Evolutionary conservation across 2,888 invertebrate genomes (phyloP), one percentile per base, ranked within the genome.

Genomic region (Sesia apiformis): DNA sequence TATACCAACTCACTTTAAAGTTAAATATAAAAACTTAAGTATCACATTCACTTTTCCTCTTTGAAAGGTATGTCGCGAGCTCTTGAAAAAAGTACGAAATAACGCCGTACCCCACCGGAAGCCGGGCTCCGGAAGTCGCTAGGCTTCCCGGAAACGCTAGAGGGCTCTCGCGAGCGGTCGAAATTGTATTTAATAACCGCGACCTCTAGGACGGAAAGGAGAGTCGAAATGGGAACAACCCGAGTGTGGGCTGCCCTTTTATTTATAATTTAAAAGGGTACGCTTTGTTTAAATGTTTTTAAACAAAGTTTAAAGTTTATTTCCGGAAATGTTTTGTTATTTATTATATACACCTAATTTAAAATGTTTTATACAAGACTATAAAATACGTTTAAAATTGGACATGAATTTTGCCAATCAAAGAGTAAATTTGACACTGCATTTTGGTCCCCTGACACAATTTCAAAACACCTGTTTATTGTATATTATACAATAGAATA

Each of bases 121-220:
- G 80, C 71, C 66, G 76, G 71, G 74, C 66, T 74, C 74, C 83
- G 86, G 85, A 85, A 81, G 85, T 83, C 79, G 74, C 77, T 80
- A 77, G 82, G 81, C 84, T 82, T 83, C 82, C 86, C 85, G 88
- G 88, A 88, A 76, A 76, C 70, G 75, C 78, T 77, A 72, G 78
- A 87, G 85, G 81, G 82, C 75, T 70, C 83, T 82, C 69, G 70
- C 69, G 72, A 69, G 69, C 71, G 69, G 67, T 70, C 78, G 72
- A 81, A 87, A 87, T 86, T 86, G 79, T 85, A 81, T 85, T 83
- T 84, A 83, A 81, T 81, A 78, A 74, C 73, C 67, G 68, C 76
- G 65, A 67, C 65, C 69, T 67, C 38, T 23, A 52, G 23, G 55
- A 38, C 51, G 51, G 55, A 55, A 46, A 52, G 52, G 49, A 52